A percentile compares a stretch with the other conserved stretches of the same genome.
Evolutionary conservation across 2,888 invertebrate genomes (phyloP).

Genomic region (Spilarctia lutea): DNA sequence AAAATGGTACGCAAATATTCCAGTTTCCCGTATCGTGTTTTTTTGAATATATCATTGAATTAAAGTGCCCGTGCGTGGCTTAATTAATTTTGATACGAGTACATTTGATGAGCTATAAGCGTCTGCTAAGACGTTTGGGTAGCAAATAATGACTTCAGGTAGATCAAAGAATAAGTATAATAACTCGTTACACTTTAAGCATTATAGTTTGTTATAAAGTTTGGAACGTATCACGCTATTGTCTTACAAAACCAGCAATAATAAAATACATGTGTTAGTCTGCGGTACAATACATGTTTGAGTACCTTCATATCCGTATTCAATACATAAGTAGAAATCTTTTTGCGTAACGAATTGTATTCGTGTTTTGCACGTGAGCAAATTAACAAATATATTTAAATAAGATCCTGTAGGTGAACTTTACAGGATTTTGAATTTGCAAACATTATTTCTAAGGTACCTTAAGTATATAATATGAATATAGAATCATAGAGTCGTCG

Average conservation of each 20-base stretch:
- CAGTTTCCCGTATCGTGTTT: not conserved
- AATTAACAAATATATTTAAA: constrained; percentile 2
- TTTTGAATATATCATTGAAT: no score
- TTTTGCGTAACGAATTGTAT: not conserved
- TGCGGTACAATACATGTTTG: constrained; percentile 10
- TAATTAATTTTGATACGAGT: not conserved
- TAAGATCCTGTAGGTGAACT: not conserved
- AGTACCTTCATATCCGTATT: constrained; percentile 21
- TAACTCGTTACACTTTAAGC: not conserved
- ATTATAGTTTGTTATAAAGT: constrained; percentile 17
- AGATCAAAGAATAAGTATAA: not conserved
- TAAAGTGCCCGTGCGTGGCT: no score
- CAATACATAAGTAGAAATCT: constrained; percentile 15
- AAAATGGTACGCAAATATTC: not conserved
- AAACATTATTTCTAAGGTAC: not conserved
- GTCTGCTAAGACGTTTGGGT: not conserved
- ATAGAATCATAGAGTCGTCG: not conserved
- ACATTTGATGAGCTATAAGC: not conserved
- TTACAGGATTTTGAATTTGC: not conserved
- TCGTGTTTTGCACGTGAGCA: not conserved
- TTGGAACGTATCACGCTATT: constrained; percentile 32
- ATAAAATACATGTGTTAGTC: constrained; percentile 23
- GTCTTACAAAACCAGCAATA: constrained; percentile 27
- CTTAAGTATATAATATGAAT: not conserved
- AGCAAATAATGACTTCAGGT: not conserved